Percentiles rank a stretch among this genome's conserved stretches.
phyloP scores from a whole-genome alignment of 2,888 invertebrate genomes.

The Mylabris sibirica region DNA sequence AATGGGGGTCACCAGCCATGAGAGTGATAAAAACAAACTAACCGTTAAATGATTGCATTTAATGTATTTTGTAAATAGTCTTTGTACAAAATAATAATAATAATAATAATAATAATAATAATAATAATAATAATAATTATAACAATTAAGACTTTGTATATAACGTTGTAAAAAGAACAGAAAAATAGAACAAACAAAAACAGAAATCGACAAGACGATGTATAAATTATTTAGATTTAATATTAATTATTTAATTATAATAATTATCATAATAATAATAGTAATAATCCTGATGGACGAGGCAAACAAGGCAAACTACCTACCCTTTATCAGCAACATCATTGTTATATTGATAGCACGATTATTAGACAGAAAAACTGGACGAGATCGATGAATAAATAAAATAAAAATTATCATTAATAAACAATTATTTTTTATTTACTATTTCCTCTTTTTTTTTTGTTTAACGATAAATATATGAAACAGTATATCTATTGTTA shows the following conservation, averaged over 20 bases:
- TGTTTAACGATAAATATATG: conserved; percentile 14
- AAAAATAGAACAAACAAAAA: background rate
- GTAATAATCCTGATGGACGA: too few relatives aligned
- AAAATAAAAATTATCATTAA: too few relatives aligned
- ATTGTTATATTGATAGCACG: conserved; percentile 15
- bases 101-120: background rate
- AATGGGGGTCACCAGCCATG: conserved; percentile 41
- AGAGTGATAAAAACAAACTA: conserved; percentile 39
- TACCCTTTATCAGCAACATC: background rate
- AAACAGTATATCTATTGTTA: background rate
- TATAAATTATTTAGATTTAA: conserved; percentile 44
- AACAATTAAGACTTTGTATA: conserved; percentile 40
- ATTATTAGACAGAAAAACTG: conserved; percentile 20
- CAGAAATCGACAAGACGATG: conserved; percentile 31
- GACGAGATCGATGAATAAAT: background rate
- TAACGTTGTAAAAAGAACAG: conserved; percentile 37
- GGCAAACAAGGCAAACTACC: too few relatives aligned
- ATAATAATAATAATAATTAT: background rate
- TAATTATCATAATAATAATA: background rate
- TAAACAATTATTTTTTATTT: conserved; percentile 21
- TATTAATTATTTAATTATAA: conserved; percentile 27
- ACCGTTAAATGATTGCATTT: conserved; percentile 36
- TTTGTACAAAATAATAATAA: conserved; percentile 33
- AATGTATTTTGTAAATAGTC: conserved; percentile 37
- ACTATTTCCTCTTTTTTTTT: conserved; percentile 16